Conservation (phyloP, 1,140 invertebrate species). For the Brachionus rubens region DNA sequence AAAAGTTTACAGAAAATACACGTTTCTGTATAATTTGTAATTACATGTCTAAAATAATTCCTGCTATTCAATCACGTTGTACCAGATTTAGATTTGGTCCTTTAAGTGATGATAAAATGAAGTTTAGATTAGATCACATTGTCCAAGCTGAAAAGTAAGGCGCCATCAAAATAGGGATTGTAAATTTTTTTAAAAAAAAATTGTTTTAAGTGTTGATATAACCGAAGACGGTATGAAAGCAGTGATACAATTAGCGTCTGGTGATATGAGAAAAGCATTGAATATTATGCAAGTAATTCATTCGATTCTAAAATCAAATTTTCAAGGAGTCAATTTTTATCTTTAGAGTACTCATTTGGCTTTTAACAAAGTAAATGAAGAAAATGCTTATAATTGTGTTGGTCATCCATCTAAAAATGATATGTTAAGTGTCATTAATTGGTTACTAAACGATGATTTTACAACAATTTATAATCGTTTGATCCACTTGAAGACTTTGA, state of each 20-base stretch:
- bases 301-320: neutral
- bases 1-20: conserved; percentile 97
- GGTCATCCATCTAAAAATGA: conserved; percentile 87
- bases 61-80: conserved; percentile 93
- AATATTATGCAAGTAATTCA: conserved; percentile 72
- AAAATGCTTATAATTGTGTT: conserved; percentile 90
- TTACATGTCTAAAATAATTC: conserved; percentile 96
- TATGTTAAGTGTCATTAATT: conserved; percentile 82
- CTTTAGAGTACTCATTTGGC: conserved; percentile 81
- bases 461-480: conserved; percentile 74
- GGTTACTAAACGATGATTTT: conserved; percentile 82
- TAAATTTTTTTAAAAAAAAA: conserved; percentile 44
- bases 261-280: conserved; percentile 96
- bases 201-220: conserved; percentile 71
- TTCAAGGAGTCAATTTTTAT: neutral
- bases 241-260: conserved; percentile 78
- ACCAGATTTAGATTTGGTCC: conserved; percentile 96
- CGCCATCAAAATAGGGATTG: neutral
- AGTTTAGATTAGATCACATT: conserved; percentile 81
- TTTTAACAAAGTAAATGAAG: conserved; percentile 78
- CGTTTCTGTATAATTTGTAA: conserved; percentile 98
- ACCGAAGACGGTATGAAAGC: conserved; percentile 85
- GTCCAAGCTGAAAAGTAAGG: conserved; percentile 78
- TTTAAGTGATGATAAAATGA: conserved; percentile 74
- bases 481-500: conserved; percentile 76